These are phyloP conservation scores for Amphiura filiformis DNA, from an alignment of 35 echinoderm and acorn worm genomes.

Conservation along the genomic window DNA sequence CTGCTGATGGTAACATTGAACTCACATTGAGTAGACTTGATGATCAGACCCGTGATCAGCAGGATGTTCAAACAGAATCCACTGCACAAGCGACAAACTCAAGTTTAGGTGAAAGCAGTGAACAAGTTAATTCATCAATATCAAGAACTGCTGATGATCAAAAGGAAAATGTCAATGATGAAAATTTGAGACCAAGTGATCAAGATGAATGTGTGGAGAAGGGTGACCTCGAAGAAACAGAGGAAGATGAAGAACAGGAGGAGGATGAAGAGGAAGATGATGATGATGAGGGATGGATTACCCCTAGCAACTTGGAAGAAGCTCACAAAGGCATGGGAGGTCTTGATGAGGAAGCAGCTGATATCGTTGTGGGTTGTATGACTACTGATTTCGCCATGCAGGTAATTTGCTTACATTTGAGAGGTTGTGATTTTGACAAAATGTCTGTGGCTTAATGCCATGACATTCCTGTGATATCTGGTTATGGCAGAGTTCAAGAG, in stretches of 20 bases:
- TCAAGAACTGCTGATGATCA: background rate
- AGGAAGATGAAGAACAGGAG: background rate
- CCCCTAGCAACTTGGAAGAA: background rate
- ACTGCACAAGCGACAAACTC: background rate
- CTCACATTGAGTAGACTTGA: too few species aligned
- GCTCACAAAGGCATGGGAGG: background rate
- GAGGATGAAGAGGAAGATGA: background rate
- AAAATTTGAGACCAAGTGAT: background rate
- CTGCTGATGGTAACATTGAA: too few species aligned
- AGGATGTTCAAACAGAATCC: background rate
- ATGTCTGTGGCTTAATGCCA: too few species aligned
- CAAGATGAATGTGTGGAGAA: background rate
- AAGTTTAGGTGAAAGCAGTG: background rate
- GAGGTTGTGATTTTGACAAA: too few species aligned
- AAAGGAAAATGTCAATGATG: background rate
- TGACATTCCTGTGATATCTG: too few species aligned
- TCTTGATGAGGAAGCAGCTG: background rate
- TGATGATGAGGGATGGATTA: conserved; percentile 1
- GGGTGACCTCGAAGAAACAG: background rate
- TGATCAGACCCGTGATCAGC: background rate
- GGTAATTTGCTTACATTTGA: too few species aligned
- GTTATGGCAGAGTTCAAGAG: too few species aligned
- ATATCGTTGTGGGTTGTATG: background rate
- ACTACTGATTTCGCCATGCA: background rate
- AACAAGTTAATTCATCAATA: background rate